Conservation (phyloP, 2,113 vertebrate species). For the Caranx ignobilis region DNA sequence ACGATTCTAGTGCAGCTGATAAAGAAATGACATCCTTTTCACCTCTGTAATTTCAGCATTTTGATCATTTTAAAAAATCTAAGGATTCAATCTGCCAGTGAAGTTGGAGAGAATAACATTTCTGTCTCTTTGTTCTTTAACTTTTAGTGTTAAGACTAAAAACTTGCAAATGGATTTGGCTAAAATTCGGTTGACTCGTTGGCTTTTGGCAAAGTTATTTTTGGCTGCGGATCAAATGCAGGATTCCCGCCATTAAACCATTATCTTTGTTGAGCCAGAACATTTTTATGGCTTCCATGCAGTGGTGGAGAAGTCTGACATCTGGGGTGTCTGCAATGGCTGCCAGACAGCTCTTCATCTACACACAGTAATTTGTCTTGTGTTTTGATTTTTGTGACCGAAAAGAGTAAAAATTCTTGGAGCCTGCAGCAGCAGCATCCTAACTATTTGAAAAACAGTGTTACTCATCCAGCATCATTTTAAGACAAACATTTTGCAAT, state of each 20-base stretch:
- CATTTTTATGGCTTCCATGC: not conserved
- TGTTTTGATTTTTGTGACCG: not conserved
- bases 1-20: no score
- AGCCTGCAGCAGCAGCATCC: not conserved
- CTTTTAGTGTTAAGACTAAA: not conserved
- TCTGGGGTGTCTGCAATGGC: not conserved
- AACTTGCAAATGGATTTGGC: not conserved
- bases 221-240: constrained; percentile 11
- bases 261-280: not conserved
- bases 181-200: not conserved
- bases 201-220: constrained; percentile 4
- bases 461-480: not conserved
- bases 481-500: not conserved
- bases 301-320: constrained; percentile 12
- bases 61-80: not conserved
- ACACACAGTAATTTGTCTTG: not conserved
- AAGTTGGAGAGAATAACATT: not conserved
- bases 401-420: not conserved
- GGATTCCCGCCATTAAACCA: constrained; percentile 6
- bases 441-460: not conserved
- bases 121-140: not conserved
- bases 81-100: not conserved
- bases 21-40: not conserved
- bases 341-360: constrained; percentile 22
- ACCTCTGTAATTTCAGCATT: not conserved